Evolutionary conservation across 1,140 invertebrate genomes (phyloP).

Genomic region (Dufourea novaeangliae): DNA sequence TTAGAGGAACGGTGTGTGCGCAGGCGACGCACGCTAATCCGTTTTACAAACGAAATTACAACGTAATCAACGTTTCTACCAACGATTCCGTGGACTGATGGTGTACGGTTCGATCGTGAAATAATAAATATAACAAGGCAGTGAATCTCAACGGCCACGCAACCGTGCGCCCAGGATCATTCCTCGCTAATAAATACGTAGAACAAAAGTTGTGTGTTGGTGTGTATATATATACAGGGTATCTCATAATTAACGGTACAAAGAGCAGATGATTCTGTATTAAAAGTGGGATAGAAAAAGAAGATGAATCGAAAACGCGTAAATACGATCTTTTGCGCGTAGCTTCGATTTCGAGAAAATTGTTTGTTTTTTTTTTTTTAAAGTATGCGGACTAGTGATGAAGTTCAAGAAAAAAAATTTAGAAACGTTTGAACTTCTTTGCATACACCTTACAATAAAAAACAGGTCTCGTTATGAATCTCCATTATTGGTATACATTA

Average conservation of each 20-base stretch:
- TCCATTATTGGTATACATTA: slow-evolving; percentile 7
- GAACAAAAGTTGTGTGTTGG: slow-evolving; percentile 21
- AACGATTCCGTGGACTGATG: slow-evolving; percentile 14
- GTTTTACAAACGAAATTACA: slow-evolving; percentile 24
- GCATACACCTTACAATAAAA: neutral
- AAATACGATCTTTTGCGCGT: neutral
- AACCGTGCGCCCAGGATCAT: neutral
- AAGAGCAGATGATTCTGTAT: neutral
- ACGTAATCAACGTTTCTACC: slow-evolving; percentile 11
- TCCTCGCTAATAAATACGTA: slow-evolving; percentile 3
- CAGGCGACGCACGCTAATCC: slow-evolving; percentile 14
- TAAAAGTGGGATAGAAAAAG: neutral
- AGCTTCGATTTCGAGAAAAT: neutral
- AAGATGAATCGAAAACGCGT: neutral
- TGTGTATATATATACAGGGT: neutral
- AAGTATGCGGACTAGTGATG: neutral
- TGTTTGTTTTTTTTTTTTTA: too few relatives aligned
- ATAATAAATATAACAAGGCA: slow-evolving; percentile 57
- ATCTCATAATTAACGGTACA: slow-evolving; percentile 6
- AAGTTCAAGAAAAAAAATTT: neutral
- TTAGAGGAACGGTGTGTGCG: neutral
- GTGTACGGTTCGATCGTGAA: slow-evolving; percentile 6
- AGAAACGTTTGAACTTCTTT: neutral
- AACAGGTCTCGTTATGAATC: neutral
- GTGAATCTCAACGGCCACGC: slow-evolving; percentile 21